Evolutionary conservation across 2,888 invertebrate species (phyloP), one percentile per base, ranked within the genome.

Genomic region (Galerucella pusilla): DNA sequence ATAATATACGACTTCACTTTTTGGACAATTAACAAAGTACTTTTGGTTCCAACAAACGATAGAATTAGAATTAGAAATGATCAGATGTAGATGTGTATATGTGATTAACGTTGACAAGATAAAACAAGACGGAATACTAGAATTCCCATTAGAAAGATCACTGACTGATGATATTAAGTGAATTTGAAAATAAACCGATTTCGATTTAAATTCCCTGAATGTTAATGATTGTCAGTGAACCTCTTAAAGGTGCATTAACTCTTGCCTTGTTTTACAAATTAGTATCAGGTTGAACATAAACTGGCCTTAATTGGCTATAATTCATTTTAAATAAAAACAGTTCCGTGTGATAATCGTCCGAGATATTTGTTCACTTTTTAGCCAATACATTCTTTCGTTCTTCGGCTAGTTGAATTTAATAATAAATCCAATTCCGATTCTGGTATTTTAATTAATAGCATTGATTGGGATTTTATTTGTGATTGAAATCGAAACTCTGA

Each of bases 201-300:
- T 70, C 67, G 73, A 76, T 71, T 70, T 73, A 67, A 76, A 76
- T 70, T 73, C 70, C 67, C 74, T 77, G 71, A 77, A 77, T 75
- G 68, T 74, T 77, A 75, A 74, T 77, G 74, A 74, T 78, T 75
- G 68, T 69, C 74, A 73, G 75, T 74, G 78, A 75, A 72, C 70
- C 77, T 78, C 75, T 78, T 77, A 77, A 74, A 78, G 75, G 77
- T 71, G 73, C 77, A 78, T 78, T 75, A 78, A 78, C 75, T 77
- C 73, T 77, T 74, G 69, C 71, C 78, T 75, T 74, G 77, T 77
- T 77, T 74, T 75, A 78, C 78, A 78, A 78, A 78, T 77, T 78
- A 78, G 77, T 78, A 77, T 77, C 77, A 75, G 68, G 75, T 78
- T 77, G 75, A 77, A 78, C 75, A 78, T 78, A 78, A 75, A 76